phyloP scores from a whole-genome alignment of 2,888 invertebrate species.

The Tortricodes alternella region DNA sequence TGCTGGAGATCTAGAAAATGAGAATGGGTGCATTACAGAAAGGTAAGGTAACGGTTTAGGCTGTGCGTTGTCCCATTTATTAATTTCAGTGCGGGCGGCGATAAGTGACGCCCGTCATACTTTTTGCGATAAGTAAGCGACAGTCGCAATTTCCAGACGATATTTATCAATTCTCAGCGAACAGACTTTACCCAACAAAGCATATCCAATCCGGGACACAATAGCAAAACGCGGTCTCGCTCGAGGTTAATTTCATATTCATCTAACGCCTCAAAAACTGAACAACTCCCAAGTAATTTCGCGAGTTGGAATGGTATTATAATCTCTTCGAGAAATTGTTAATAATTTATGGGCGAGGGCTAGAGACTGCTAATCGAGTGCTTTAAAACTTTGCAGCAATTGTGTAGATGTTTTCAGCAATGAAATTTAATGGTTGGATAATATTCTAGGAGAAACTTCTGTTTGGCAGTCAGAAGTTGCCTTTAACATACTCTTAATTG shows the following conservation, averaged over 20 bases:
- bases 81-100: too few relatives aligned
- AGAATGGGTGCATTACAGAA: too few relatives aligned
- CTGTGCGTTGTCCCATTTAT: too few relatives aligned
- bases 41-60: too few relatives aligned
- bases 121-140: too few relatives aligned
- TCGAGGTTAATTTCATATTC: constrained; percentile 30
- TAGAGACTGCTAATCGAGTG: constrained; percentile 28
- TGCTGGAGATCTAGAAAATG: too few relatives aligned
- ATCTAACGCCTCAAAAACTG: constrained; percentile 29
- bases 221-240: neutral
- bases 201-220: neutral
- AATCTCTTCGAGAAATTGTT: constrained; percentile 42
- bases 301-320: constrained; percentile 43
- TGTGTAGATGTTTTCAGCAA: constrained; percentile 25
- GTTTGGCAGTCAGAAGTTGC: constrained; percentile 10
- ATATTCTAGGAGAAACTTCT: neutral
- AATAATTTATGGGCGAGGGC: constrained; percentile 39
- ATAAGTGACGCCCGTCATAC: too few relatives aligned
- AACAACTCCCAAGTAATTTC: constrained; percentile 41
- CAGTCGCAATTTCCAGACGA: too few relatives aligned
- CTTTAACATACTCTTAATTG: constrained; percentile 11
- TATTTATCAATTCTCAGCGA: too few relatives aligned
- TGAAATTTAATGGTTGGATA: constrained; percentile 22
- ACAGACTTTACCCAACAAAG: too few relatives aligned
- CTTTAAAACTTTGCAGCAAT: constrained; percentile 19